A percentile compares a stretch with the other conserved stretches of the same genome.
Conservation (phyloP, 2,113 vertebrate genomes). For the Chrysochloris asiatica region DNA sequence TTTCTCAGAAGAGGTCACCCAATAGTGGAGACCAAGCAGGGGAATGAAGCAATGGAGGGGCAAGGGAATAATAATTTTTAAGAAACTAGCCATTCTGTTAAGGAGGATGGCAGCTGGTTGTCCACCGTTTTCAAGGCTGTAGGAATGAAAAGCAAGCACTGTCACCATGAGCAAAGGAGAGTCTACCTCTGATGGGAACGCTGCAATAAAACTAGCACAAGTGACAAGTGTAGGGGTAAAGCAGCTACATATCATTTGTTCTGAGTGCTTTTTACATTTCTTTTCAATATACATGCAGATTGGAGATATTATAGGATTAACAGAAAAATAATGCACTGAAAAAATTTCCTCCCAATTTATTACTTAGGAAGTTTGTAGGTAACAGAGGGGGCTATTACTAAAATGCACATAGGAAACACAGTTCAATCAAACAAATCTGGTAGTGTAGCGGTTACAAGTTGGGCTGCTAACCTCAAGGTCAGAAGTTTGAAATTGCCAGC, state of each 20-base stretch:
- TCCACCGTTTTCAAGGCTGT: background rate
- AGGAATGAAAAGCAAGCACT: background rate
- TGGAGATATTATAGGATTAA: background rate
- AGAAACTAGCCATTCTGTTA: background rate
- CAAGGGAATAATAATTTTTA: background rate
- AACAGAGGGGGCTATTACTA: background rate
- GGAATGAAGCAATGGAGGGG: background rate
- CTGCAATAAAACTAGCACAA: background rate
- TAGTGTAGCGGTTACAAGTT: no score
- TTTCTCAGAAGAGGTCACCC: background rate
- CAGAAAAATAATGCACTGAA: background rate
- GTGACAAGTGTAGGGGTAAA: fast-evolving
- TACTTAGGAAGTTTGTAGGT: background rate
- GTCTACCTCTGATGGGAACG: background rate
- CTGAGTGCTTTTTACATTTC: background rate
- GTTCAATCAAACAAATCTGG: background rate
- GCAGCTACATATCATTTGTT: background rate
- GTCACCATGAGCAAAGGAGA: background rate
- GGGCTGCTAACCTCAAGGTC: no score
- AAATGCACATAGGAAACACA: background rate
- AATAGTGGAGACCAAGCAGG: background rate
- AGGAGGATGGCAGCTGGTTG: background rate
- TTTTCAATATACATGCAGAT: background rate
- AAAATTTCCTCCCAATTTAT: background rate
- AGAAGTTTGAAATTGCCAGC: no score